These are phyloP conservation scores for Tenthredo distinguenda DNA, from an alignment of 2,888 invertebrate species.

Conservation along the genomic window DNA sequence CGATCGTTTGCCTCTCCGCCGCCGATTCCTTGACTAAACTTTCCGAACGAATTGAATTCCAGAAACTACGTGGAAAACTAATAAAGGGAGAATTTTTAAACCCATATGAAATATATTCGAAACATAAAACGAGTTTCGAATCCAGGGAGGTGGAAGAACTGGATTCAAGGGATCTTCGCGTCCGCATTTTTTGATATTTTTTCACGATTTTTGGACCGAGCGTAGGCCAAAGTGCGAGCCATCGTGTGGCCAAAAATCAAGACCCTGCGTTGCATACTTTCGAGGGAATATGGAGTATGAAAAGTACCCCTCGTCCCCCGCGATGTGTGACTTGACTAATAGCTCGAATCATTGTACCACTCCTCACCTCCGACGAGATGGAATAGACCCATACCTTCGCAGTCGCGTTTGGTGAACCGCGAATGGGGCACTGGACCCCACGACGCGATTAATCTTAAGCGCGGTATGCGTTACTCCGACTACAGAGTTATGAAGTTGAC, in stretches of 20 bases:
- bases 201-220: too few relatives aligned
- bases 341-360: not conserved
- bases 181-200: too few relatives aligned
- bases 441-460: conserved; percentile 35
- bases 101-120: too few relatives aligned
- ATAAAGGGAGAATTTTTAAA: too few relatives aligned
- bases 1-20: not conserved
- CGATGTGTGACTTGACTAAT: not conserved
- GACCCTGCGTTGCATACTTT: too few relatives aligned
- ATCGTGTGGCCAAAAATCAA: too few relatives aligned
- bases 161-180: too few relatives aligned
- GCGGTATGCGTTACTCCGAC: conserved; percentile 13
- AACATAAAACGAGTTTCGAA: not conserved
- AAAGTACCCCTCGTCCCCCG: not conserved
- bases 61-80: not conserved
- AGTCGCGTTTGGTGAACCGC: conserved; percentile 34
- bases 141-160: too few relatives aligned
- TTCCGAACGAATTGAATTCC: not conserved
- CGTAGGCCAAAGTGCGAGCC: too few relatives aligned
- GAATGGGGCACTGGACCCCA: not conserved
- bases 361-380: not conserved
- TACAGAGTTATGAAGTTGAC: conserved; percentile 64
- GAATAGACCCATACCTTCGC: not conserved
- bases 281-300: too few relatives aligned
- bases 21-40: not conserved